Evolutionary conservation across 2,113 vertebrate genomes (phyloP), one percentile per base, ranked within the genome.

Genomic region (Polyodon spathula): DNA sequence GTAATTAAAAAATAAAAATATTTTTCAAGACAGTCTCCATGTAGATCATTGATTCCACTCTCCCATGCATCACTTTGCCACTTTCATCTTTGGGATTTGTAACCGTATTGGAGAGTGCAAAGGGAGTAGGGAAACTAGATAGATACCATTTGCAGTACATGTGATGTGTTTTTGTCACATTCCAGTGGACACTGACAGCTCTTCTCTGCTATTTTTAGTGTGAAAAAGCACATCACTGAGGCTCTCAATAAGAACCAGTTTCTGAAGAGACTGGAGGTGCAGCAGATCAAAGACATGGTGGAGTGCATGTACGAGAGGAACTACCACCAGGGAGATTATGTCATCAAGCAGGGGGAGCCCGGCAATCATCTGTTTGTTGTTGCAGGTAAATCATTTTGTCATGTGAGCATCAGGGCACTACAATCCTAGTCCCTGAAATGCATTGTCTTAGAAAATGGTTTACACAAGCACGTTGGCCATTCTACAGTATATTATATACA

Each of bases 261-360:
- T 78, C 77, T 95, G 80, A 93, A 88, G 77, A 78, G 90, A 55
- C 70, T 97, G 75, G 93, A 95, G 71, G 82, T 82, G 63, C 91
- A 91, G 70, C 93, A 94, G 82, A 79, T 94, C 70, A 81, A 75
- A 73, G 93, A 93, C 76, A 97, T 94, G 88, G 92, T 93, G 68
- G 93, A 97, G 75, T 96, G 93, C 40, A 95, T 95, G 93, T 93
- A 96, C 0, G 90, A 91, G 66, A 84, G 91, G 66, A 90, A 77
- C 4, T 94, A 90, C 71, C 88, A 86, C 71, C 84, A 90, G 65
- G 93, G 88, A 4, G 93, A 91, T 52, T 90, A 81, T 8, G 79
- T 94, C 54, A 84, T 94, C 77, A 85, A 87, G 62, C 93, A 97
- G 75, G 93, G 92, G 8, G 92, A 97, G 61, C 87, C 83, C 0